Base-by-base conservation (phyloP, 2,888 invertebrate genomes). In the Protonemura montana region DNA sequence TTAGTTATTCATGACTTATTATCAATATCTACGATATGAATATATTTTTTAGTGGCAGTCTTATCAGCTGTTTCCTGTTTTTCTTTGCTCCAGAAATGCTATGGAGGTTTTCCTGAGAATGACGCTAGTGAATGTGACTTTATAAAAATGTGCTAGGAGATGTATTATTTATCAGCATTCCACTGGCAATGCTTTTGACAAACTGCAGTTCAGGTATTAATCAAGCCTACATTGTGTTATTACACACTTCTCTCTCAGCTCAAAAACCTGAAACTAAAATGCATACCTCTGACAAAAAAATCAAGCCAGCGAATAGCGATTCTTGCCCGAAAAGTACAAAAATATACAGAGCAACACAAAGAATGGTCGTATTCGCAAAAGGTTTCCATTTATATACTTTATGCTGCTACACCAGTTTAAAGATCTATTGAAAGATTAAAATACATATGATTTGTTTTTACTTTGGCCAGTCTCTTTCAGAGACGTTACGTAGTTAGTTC, bases 401-500 rank as follows among this genome's bases (percentile, higher is more conserved):
- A 21, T 21, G n/a, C 59, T 59, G 59, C 21, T n/a, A 59, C 59
- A 59, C 3, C 59, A 59, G 59, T 59, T 59, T 59, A 59, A 59
- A 59, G 59, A 59, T 59, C 1, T 59, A 59, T 59, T 59, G 13
- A 59, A 59, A 59, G 59, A 59, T 59, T 59, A 59, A 59, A 59
- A 59, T 59, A 59, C 16, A 21, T 59, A 59, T 59, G 2, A 59
- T 59, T 59, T 59, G 59, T 59, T 59, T 59, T 59, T 59, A 59
- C 21, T 59, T 21, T 59, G 59, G 59, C 35, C 59, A 59, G 59
- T 59, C 59, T 59, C 59, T 59, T 78, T 78, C 28, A 78, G 78
- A 5, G 10, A 78, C 27, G 78, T 78, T 78, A n/a, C n/a, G 28
- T n/a, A 78, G 78, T 78, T 78, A 27, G 78, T 78, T 78, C 27